Evolutionary conservation across 1,140 invertebrate genomes (phyloP), one percentile per base, ranked within the genome.

Genomic region (Coelopa frigida): DNA sequence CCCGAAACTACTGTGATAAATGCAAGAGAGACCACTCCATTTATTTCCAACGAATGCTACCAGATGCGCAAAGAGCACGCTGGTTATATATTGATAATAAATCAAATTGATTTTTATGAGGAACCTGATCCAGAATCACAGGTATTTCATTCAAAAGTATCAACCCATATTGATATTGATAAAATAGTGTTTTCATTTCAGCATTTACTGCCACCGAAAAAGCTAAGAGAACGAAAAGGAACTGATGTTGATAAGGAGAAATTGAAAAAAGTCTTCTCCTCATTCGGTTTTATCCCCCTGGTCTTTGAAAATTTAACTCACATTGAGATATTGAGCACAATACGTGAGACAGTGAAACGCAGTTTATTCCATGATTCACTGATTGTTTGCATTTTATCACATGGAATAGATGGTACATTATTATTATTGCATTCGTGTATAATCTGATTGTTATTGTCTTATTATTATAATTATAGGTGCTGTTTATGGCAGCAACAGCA

Each of bases 381-480:
- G 5, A 57, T 68, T 38, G 54, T 69, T 7, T 67, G 58, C 40
- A 61, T 69, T 15, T 41, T 69, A 21, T 63, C 61, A 14, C 66
- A 69, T 35, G 65, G 66, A 1, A 54, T 57, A 22, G 50, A 61
- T 36, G 61, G 51, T 52, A n/a, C 27, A 23, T 46, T 20, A 24
- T 35, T 17, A 8, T 17, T 10, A 36, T 7, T 24, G 7, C 20
- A n/a, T n/a, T n/a, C n/a, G n/a, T n/a, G n/a, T n/a, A 21, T 40
- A 22, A 20, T 20, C 27, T 29, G 8, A 32, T 33, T 32, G 6
- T 33, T 33, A 33, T 24, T 18, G 11, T 33, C 15, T 32, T 15
- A 23, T 17, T 40, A 18, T 32, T 11, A 10, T 31, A 10, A 18
- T 40, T 39, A 11, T 24, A 53, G 51, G 49, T 5, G 50, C 58